A percentile compares a stretch with the other conserved stretches of the same genome.
Evolutionary conservation across 2,797 vertebrate genomes (phyloP).

Genomic region (Ficedula albicollis): DNA sequence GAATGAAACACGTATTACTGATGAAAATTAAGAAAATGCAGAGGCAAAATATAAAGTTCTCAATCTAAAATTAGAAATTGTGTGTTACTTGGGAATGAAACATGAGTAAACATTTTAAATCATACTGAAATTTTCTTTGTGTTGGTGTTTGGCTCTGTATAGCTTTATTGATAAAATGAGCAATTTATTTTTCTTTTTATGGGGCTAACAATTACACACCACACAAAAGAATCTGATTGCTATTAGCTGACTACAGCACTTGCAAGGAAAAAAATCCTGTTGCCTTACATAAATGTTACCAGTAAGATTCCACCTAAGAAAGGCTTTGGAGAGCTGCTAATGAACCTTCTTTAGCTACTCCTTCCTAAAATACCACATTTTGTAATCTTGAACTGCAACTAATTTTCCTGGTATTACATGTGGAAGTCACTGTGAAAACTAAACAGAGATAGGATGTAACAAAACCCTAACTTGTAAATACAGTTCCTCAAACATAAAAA

Average conservation of each 20-base stretch:
- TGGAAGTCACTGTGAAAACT: conserved; percentile 40
- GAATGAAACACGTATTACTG: conserved; percentile 54
- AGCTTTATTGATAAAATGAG: conserved; percentile 67
- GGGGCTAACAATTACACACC: conserved; percentile 50
- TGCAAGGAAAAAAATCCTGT: neutral
- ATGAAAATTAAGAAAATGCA: conserved; percentile 54
- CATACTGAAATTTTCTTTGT: conserved; percentile 59
- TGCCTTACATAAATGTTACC: conserved; percentile 36
- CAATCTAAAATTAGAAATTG: conserved; percentile 60
- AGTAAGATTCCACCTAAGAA: neutral
- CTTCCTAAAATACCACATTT: neutral
- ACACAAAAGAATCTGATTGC: conserved; percentile 53
- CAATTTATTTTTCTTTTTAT: conserved; percentile 46
- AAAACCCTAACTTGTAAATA: conserved; percentile 57
- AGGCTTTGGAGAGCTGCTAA: neutral
- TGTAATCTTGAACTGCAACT: neutral
- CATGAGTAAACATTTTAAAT: conserved; percentile 63
- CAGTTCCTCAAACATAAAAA: conserved; percentile 61
- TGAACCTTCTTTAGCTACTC: neutral
- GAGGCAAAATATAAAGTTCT: conserved; percentile 64
- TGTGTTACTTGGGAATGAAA: conserved; percentile 57
- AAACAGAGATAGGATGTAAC: conserved; percentile 31
- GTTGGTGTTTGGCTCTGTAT: conserved; percentile 46
- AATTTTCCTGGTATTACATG: neutral
- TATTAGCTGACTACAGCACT: conserved; percentile 48